Evolutionary conservation across 2,888 invertebrate species (phyloP), one percentile per base, ranked within the genome.

Genomic region (Tachina grossa): DNA sequence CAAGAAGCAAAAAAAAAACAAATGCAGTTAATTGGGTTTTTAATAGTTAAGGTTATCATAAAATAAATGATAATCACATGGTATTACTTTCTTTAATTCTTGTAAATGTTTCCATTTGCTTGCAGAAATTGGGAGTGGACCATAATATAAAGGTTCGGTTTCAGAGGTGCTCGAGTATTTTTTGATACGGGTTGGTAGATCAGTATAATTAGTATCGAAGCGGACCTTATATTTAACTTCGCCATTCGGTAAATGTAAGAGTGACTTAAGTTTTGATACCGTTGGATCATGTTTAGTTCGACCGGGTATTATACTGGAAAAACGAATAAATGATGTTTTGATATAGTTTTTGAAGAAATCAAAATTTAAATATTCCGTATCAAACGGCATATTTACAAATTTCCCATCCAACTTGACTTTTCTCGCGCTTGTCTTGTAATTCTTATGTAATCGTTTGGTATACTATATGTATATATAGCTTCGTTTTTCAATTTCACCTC

Each of bases 371-470:
- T 53, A 53, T 16, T 9, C 16, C 16, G 53, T 16, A 53, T 53
- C 53, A 53, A 53, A 53, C 22, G 16, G 53, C 53, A 53, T 53
- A 16, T 53, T 53, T 53, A 53, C 53, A 16, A 53, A 16, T 53
- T 53, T n/a, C 9, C 53, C 13, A 11, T 53, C 53, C 1, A 6
- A 16, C 16, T 53, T 53, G 16, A 16, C 16, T 53, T 53, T 22
- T 22, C 2, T 22, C 2, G 22, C 22, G 22, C 5, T 53, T 53
- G 16, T 53, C 9, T 16, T 53, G 16, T 53, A 53, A 53, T 53
- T 53, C 53, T 53, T 19, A 53, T 53, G 16, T 53, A 53, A 53
- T 53, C 53, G 53, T 53, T 53, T 16, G 53, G 53, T 16, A 53
- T n/a, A n/a, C n/a, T n/a, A n/a, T n/a, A n/a, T n/a, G n/a, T n/a